phyloP scores from a whole-genome alignment of 2,797 vertebrate genomes.

The Poeciliopsis turneri region DNA sequence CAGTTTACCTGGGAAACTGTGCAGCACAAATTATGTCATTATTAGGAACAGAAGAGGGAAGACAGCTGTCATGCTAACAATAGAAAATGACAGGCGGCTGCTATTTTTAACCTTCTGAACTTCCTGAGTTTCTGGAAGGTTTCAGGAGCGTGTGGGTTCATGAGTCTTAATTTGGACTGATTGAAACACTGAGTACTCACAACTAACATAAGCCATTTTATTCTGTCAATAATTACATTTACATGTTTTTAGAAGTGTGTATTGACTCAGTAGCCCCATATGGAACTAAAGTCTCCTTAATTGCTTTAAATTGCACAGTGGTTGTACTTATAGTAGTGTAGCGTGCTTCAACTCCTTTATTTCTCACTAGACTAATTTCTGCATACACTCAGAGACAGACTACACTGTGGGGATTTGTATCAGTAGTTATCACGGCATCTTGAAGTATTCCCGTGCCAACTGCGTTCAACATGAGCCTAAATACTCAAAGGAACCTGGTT shows the following conservation, averaged over 20 bases:
- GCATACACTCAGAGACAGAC: not conserved
- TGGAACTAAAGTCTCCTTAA: not conserved
- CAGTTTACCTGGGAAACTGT: not conserved
- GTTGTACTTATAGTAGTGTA: not conserved
- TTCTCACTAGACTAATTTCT: not conserved
- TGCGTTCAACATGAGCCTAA: constrained; percentile 64
- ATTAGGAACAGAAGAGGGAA: not conserved
- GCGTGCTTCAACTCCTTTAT: not conserved
- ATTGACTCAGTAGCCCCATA: not conserved
- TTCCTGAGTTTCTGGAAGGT: constrained; percentile 1
- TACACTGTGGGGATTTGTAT: constrained; percentile 26
- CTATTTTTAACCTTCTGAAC: constrained; percentile 17
- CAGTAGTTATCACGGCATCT: constrained; percentile 51
- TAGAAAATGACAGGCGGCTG: not conserved
- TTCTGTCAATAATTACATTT: not conserved
- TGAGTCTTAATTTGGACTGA: constrained; percentile 21
- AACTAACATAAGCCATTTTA: constrained; percentile 5
- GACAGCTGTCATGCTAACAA: not conserved
- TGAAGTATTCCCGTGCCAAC: constrained; percentile 61
- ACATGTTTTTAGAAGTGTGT: not conserved
- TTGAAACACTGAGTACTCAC: constrained; percentile 19
- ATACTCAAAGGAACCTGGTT: constrained; percentile 50
- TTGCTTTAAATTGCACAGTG: constrained; percentile 6
- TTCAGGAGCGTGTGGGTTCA: not conserved
- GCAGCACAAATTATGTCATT: not conserved